Evolutionary conservation across 2,797 vertebrate species (phyloP).

Genomic region (Megaceryle alcyon): DNA sequence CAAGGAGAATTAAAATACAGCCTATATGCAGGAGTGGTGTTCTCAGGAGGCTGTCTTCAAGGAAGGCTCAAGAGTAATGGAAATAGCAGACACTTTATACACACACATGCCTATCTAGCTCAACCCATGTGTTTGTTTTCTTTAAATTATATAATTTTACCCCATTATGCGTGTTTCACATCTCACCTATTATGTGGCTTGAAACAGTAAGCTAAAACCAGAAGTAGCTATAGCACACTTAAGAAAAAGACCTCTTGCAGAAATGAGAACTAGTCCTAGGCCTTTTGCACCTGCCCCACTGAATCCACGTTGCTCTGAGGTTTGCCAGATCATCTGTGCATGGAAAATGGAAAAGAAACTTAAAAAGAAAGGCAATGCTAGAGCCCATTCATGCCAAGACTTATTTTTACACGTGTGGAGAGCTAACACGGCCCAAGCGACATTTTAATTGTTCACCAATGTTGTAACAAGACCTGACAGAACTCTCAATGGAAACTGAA

Average conservation of each 20-base stretch:
- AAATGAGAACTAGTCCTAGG: not conserved
- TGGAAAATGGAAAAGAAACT: not conserved
- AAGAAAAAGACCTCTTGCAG: not conserved
- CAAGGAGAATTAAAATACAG: not conserved
- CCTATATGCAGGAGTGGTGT: not conserved
- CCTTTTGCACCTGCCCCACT: not conserved
- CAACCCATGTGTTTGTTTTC: not conserved
- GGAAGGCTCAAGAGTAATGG: not conserved
- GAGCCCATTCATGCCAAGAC: not conserved
- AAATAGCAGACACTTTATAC: not conserved
- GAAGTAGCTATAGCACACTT: rapidly evolving
- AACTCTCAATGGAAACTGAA: not conserved
- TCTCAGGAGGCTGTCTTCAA: not conserved
- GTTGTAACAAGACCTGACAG: not conserved
- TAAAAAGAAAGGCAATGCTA: not conserved
- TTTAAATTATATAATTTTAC: not conserved
- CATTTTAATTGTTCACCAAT: not conserved
- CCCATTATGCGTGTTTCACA: not conserved
- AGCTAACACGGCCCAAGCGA: not conserved
- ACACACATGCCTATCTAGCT: not conserved
- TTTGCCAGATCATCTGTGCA: not conserved
- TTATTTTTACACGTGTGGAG: not conserved
- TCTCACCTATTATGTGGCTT: not conserved
- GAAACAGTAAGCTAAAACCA: not conserved
- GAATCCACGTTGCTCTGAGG: not conserved